Base-by-base conservation (phyloP, 2,888 invertebrate genomes). In the Gerosis bhagava region DNA sequence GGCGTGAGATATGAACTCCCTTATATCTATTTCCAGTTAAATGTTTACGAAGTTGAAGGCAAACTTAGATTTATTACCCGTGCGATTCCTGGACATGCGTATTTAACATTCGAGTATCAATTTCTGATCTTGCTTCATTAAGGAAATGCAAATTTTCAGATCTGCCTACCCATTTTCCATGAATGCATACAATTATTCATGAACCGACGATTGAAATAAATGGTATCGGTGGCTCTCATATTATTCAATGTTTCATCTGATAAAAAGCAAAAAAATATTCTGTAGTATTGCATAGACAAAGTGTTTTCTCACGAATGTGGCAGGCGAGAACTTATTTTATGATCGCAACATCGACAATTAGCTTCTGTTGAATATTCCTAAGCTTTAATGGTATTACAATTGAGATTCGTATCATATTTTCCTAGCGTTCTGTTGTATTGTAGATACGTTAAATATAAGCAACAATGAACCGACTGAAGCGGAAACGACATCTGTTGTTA, bases 381-480 rank as follows among this genome's bases (percentile, higher is more conserved):
- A 75, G 69, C 63, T 60, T 63, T 77, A 78, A 78, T 78, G 67
- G 70, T 66, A 74, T 75, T 78, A 77, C n/a, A n/a, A n/a, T 62
- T 54, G 54, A 73, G 74, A 80, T 81, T 67, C 66, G 57, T 65
- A 74, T 75, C 70, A 59, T 32, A 28, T 22, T n/a, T 25, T 25
- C n/a, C n/a, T n/a, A n/a, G 11, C 21, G 15, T 29, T 36, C n/a
- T 36, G 2, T 15, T 35, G n/a, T n/a, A n/a, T n/a, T n/a, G n/a
- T n/a, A n/a, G n/a, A n/a, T n/a, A n/a, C n/a, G n/a, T n/a, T n/a
- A 11, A 26, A 34, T 36, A 41, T 34, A 26, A 12, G 5, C 10
- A 36, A 44, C 24, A 36, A 26, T 5, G n/a, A 29, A 36, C 16
- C 12, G 19, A 39, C 26, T 26, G 26, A 26, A 17, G 25, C 24